phyloP scores from a whole-genome alignment of 2,113 vertebrate species.

The Balaeniceps rex region DNA sequence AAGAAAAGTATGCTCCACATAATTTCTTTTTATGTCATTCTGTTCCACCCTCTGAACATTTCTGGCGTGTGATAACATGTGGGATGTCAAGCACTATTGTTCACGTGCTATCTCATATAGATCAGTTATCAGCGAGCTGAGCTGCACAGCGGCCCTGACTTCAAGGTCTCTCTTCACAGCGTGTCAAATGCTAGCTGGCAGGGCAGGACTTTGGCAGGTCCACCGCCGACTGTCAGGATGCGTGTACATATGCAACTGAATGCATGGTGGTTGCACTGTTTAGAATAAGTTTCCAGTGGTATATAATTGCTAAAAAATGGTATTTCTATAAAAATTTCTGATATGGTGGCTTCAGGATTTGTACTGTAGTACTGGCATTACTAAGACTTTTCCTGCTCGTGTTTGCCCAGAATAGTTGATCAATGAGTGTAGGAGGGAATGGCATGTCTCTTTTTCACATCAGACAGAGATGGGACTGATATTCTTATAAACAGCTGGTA shows the following conservation, averaged over 20 bases:
- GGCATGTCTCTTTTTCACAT: neutral
- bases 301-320: neutral
- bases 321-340: neutral
- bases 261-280: neutral
- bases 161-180: neutral
- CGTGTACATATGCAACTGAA: neutral
- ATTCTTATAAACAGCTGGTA: neutral
- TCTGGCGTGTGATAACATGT: conserved; percentile 11
- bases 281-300: neutral
- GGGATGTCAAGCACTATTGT: conserved; percentile 10
- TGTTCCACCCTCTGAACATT: conserved; percentile 12
- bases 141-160: neutral
- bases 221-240: fast-evolving
- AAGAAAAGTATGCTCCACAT: neutral
- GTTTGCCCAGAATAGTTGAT: neutral
- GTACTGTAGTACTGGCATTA: neutral
- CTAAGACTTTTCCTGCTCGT: neutral
- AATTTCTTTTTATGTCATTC: conserved; percentile 14
- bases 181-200: neutral
- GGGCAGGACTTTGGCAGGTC: neutral
- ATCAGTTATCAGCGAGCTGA: neutral
- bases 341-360: neutral
- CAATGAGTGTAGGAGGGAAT: neutral
- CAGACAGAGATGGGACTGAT: neutral
- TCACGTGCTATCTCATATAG: neutral